Conservation (phyloP, 2,888 invertebrate genomes). For the Lypha dubia region DNA sequence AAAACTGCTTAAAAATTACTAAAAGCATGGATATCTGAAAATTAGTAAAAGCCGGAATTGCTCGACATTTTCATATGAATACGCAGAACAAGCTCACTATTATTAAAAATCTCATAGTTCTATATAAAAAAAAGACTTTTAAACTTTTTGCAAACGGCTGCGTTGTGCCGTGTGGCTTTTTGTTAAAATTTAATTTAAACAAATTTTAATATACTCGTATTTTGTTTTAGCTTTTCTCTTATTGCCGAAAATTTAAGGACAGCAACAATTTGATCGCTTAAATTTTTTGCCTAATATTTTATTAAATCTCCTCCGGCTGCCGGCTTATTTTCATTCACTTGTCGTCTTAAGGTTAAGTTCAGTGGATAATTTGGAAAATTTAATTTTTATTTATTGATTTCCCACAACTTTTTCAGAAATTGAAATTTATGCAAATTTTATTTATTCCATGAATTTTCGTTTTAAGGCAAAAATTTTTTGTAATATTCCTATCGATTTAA, state of each 20-base stretch:
- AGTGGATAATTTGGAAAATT: no score
- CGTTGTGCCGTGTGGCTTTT: neutral
- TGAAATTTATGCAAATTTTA: conserved; percentile 11
- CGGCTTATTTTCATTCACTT: neutral
- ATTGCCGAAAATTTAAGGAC: neutral
- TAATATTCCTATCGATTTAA: neutral
- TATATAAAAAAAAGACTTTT: no score
- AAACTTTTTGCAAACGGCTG: no score
- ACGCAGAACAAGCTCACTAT: no score
- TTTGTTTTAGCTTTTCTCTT: no score
- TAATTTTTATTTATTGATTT: no score
- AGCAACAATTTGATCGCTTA: neutral
- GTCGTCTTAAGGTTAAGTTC: neutral
- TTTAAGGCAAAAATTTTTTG: neutral
- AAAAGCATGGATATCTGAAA: no score
- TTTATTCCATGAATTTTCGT: neutral
- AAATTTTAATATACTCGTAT: no score
- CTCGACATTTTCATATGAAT: no score
- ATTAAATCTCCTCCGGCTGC: neutral
- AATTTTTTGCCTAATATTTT: neutral
- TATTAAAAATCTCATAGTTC: no score
- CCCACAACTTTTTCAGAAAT: neutral
- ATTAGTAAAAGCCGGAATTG: no score
- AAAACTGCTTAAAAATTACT: no score
- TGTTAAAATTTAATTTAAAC: neutral